Evolutionary conservation across 1,140 invertebrate genomes (phyloP).

Genomic region (Mamestra configurata): DNA sequence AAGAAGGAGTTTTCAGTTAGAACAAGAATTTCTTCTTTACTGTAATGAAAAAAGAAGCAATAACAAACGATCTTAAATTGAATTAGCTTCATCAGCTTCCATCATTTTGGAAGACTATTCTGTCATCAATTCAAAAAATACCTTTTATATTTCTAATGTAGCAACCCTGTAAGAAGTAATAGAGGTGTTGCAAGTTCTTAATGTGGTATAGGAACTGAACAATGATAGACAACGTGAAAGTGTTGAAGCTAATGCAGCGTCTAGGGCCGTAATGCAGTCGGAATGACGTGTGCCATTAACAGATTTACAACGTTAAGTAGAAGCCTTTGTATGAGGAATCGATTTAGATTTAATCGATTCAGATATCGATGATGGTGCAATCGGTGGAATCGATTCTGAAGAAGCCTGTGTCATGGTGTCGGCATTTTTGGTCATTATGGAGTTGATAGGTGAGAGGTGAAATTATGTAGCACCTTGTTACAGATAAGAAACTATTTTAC

Average conservation of each 20-base stretch:
- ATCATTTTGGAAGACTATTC: too few species aligned
- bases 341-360: conserved; percentile 51
- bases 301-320: conserved; percentile 37
- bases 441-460: neutral
- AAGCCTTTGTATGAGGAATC: conserved; percentile 43
- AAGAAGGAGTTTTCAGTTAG: too few species aligned
- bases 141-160: neutral
- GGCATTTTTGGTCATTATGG: conserved; percentile 17
- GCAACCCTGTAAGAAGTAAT: conserved; percentile 16
- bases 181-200: conserved; percentile 19
- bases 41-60: too few species aligned
- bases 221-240: conserved; percentile 57
- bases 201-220: conserved; percentile 36
- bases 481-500: too few species aligned
- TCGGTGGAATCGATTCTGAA: conserved; percentile 33
- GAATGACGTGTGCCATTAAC: conserved; percentile 42
- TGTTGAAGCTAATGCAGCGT: conserved; percentile 55
- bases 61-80: too few species aligned
- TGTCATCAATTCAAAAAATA: neutral
- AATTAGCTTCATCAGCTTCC: too few species aligned
- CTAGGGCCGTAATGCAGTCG: conserved; percentile 47
- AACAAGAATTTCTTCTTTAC: neutral
- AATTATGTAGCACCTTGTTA: neutral
- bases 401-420: conserved; percentile 45
- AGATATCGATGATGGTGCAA: conserved; percentile 42